phyloP scores from a whole-genome alignment of 2,113 vertebrate genomes.

The Mustelus asterias region DNA sequence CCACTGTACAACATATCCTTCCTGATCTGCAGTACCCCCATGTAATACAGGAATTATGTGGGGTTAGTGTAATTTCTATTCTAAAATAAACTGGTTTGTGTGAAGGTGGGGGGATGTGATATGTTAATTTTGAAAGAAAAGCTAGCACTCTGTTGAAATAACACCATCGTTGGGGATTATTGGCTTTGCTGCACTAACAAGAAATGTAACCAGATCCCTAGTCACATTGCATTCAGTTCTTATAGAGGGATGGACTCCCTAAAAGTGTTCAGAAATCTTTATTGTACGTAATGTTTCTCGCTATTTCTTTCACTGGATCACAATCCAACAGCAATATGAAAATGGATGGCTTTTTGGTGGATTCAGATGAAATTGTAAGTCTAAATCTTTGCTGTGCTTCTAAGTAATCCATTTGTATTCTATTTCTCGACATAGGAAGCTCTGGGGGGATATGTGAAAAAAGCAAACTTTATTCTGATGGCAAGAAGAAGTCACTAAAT shows the following conservation, averaged over 20 bases:
- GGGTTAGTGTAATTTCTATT: neutral
- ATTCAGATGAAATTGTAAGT: neutral
- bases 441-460: slow-evolving; percentile 96
- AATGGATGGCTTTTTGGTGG: neutral
- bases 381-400: neutral
- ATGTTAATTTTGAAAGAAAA: neutral
- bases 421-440: slow-evolving; percentile 64
- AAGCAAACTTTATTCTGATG: slow-evolving; percentile 84
- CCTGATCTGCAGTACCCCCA: neutral
- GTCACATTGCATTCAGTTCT: neutral
- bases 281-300: neutral
- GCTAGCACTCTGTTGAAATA: neutral
- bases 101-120: too few relatives aligned
- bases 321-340: neutral
- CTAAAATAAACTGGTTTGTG: neutral
- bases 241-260: neutral
- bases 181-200: neutral
- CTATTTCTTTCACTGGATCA: neutral
- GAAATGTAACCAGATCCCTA: neutral
- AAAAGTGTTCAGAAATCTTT: neutral
- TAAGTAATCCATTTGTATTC: neutral
- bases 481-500: slow-evolving; percentile 92
- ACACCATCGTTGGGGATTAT: neutral
- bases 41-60: neutral
- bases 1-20: neutral